Base-by-base conservation (phyloP, 2,113 vertebrate genomes). In the Notechis scutatus region DNA sequence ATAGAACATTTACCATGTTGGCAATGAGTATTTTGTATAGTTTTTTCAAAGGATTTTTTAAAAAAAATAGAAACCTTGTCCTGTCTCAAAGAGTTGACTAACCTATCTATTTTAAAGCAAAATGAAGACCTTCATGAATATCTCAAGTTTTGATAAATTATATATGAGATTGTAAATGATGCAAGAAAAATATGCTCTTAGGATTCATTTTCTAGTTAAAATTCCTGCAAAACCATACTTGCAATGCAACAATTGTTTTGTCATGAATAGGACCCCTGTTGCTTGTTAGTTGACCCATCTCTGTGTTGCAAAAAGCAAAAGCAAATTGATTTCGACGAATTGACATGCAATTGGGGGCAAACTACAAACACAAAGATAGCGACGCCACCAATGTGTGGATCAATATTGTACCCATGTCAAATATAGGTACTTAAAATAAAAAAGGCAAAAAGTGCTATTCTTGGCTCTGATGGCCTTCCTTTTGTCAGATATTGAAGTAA, bases 261-360 rank as follows among this genome's bases (percentile, higher is more conserved):
- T 95, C 88, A 7, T 93, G 96, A 97, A 94, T 86, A 96, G 95
- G 47, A n/a, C 50, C 92, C 92, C 95, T 94, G 95, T 95, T 87
- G 52, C 92, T 95, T 95, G 94, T 92, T 94, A 95, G 96, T 91
- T 96, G 96, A 96, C 96, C 96, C 93, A 93, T 94, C 96, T 93
- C 88, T 93, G 81, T 96, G 86, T 61, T 91, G 91, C 94, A 96
- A 96, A 97, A 96, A 96, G 96, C 95, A 97, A 95, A 97, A 96
- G 95, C 69, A 95, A 96, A 97, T 94, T 95, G 96, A 97, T 96
- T 97, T 93, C 95, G 96, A 90, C 21, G 87, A 95, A 89, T 94
- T 89, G 93, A 94, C 96, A 94, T 56, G 89, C 94, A 95, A 89
- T 90, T 93, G 93, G 94, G 95, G 85, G 94, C 26, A 29, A 95